Evolutionary conservation across 2,113 vertebrate genomes (phyloP).

Genomic region (Petroica traversi): DNA sequence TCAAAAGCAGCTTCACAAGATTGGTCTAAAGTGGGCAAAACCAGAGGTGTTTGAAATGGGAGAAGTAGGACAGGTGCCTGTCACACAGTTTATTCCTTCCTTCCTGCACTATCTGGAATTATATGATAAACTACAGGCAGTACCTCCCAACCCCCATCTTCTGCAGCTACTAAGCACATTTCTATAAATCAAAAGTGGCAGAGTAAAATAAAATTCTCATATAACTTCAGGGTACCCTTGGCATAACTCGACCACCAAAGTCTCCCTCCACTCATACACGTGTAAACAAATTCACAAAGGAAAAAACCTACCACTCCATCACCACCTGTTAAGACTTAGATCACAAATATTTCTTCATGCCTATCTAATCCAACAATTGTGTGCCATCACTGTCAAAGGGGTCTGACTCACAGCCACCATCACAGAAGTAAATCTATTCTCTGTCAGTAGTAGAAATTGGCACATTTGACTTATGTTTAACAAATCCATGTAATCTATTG

Average conservation of each 20-base stretch:
- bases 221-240: accelerated
- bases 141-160: not conserved
- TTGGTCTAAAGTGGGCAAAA: constrained; percentile 76
- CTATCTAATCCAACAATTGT: not conserved
- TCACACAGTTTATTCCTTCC: not conserved
- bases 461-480: not conserved
- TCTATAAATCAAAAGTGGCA: not conserved
- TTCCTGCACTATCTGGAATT: not conserved
- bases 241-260: not conserved
- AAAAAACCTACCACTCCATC: not conserved
- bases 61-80: not conserved
- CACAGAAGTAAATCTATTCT: not conserved
- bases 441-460: not conserved
- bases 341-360: not conserved
- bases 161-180: not conserved
- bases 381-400: not conserved
- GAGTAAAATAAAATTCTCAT: not conserved
- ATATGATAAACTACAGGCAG: not conserved
- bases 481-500: not conserved
- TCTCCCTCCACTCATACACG: accelerated
- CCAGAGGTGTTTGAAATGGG: not conserved
- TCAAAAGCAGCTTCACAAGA: constrained; percentile 88
- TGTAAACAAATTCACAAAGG: not conserved
- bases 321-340: not conserved
- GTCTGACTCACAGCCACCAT: not conserved